Conservation (phyloP, 1,140 invertebrate genomes). For the Caenorhabditis tropicalis region DNA sequence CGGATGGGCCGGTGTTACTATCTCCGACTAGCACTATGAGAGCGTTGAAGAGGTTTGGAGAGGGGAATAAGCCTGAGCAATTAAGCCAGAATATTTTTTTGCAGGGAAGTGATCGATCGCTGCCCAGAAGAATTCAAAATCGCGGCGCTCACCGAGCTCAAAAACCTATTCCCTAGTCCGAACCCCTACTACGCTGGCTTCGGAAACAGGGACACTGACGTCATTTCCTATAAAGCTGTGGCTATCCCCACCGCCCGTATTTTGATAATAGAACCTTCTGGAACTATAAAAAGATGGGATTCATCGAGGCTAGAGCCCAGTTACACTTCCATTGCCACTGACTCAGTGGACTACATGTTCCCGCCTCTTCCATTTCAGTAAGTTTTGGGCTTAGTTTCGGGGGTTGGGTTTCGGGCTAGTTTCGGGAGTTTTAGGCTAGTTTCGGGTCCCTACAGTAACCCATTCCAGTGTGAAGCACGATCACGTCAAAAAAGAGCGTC, state of each 20-base stretch:
- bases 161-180: slow-evolving; percentile 85
- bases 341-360: slow-evolving; percentile 69
- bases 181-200: slow-evolving; percentile 98
- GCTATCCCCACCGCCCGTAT: slow-evolving; percentile 93
- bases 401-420: neutral
- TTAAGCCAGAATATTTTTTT: slow-evolving; percentile 68
- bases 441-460: neutral
- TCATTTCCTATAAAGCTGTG: slow-evolving; percentile 94
- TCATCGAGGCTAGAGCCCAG: slow-evolving; percentile 59
- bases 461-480: neutral
- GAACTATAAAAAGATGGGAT: slow-evolving; percentile 81
- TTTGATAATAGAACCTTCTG: slow-evolving; percentile 96
- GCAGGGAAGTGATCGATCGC: slow-evolving; percentile 96
- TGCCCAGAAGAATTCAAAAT: slow-evolving; percentile 99
- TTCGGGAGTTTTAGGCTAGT: neutral
- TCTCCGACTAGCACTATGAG: slow-evolving; percentile 95
- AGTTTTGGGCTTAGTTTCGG: neutral
- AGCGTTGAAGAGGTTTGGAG: slow-evolving; percentile 92
- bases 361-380: slow-evolving; percentile 58
- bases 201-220: slow-evolving; percentile 84
- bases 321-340: slow-evolving; percentile 64
- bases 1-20: slow-evolving; percentile 92
- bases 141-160: slow-evolving; percentile 92
- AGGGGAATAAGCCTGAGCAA: too few species aligned
- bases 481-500: neutral